A percentile compares a stretch with the other conserved stretches of the same genome.
Conservation (phyloP, 2,797 vertebrate species). For the Ctenochaetus hawaiiensis region DNA sequence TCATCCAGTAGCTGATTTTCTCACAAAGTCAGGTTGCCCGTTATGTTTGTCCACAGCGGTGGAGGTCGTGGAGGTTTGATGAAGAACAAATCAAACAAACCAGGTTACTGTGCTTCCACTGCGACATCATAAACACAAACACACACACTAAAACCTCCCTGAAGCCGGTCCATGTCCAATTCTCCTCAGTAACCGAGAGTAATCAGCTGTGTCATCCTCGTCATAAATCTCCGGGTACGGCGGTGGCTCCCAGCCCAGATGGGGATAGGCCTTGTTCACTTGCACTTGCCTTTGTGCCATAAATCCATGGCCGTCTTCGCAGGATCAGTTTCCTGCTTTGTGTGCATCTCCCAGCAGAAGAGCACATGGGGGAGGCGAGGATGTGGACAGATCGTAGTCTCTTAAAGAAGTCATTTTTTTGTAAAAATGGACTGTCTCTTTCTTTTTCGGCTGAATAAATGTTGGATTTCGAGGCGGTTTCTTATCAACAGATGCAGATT, state of each 20-base stretch:
- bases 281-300: constrained; percentile 72
- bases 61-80: constrained; percentile 41
- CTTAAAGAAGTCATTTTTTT: constrained; percentile 75
- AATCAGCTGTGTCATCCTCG: constrained; percentile 85
- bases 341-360: constrained; percentile 63
- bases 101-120: constrained; percentile 38
- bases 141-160: constrained; percentile 45
- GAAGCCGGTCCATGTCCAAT: constrained; percentile 74
- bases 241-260: constrained; percentile 74
- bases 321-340: constrained; percentile 72
- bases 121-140: constrained; percentile 66
- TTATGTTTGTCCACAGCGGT: constrained; percentile 29
- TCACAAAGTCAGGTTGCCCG: constrained; percentile 35
- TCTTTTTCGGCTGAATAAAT: constrained; percentile 66
- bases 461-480: constrained; percentile 45
- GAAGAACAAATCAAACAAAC: constrained; percentile 60
- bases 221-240: constrained; percentile 80
- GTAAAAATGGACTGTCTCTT: constrained; percentile 70
- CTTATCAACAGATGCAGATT: constrained; percentile 56
- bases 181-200: constrained; percentile 80
- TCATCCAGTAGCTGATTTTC: constrained; percentile 24
- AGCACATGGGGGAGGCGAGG: constrained; percentile 52
- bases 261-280: constrained; percentile 73
- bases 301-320: constrained; percentile 78
- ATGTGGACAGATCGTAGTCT: constrained; percentile 68